These are phyloP conservation scores for Holocentrus rufus DNA, from an alignment of 2,797 vertebrate species.

Conservation along the genomic window DNA sequence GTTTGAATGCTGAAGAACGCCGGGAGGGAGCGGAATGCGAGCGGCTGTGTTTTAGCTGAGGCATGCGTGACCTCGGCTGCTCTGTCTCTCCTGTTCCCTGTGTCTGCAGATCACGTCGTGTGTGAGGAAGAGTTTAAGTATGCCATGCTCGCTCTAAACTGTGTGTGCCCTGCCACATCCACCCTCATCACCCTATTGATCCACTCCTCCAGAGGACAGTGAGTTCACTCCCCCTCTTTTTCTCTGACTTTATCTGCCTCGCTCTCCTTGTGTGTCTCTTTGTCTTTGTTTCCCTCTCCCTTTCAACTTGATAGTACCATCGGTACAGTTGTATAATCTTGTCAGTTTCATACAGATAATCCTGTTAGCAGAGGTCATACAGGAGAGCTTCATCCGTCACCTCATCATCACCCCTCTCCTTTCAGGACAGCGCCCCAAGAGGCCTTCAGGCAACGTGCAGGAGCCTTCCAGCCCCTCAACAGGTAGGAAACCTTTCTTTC, in stretches of 20 bases:
- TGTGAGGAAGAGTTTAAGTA: constrained; percentile 91
- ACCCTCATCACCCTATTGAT: constrained; percentile 88
- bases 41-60: constrained; percentile 14
- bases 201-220: constrained; percentile 90
- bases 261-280: background rate
- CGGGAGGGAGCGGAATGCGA: background rate
- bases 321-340: background rate
- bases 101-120: constrained; percentile 86
- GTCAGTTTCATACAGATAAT: constrained; percentile 1
- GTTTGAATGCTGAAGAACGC: background rate
- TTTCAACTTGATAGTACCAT: background rate
- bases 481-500: constrained; percentile 69
- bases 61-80: constrained; percentile 9
- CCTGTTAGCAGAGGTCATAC: background rate
- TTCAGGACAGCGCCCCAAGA: constrained; percentile 80
- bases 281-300: background rate
- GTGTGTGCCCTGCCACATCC: constrained; percentile 87
- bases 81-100: constrained; percentile 36
- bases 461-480: constrained; percentile 84
- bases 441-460: constrained; percentile 81
- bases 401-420: constrained; percentile 37
- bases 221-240: constrained; percentile 65
- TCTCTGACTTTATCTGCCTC: constrained; percentile 10
- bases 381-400: constrained; percentile 2
- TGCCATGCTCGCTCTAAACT: constrained; percentile 89